A percentile compares a stretch with the other conserved stretches of the same genome.
Evolutionary conservation across 1,140 invertebrate genomes (phyloP).

Genomic region (Cherax quadricarinatus): DNA sequence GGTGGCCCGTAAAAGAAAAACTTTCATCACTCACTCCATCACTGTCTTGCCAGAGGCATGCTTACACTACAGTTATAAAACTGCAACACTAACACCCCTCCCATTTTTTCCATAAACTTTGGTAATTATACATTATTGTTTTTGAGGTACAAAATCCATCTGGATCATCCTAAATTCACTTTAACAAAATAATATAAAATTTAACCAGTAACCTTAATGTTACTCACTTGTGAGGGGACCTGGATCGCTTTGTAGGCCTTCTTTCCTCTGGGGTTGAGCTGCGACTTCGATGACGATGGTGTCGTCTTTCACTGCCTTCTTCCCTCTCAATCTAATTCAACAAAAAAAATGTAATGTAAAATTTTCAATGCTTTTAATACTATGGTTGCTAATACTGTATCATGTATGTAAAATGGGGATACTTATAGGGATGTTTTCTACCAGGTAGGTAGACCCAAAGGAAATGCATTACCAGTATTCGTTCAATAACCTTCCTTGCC

Average conservation of each 20-base stretch:
- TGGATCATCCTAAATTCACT: neutral
- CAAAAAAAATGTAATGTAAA: neutral
- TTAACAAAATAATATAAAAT: neutral
- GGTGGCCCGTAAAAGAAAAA: too few relatives aligned
- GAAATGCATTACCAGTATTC: too few relatives aligned
- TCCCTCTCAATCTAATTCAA: slow-evolving; percentile 53
- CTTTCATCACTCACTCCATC: too few relatives aligned
- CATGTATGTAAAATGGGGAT: neutral
- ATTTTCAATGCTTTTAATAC: too few relatives aligned
- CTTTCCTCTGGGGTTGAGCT: slow-evolving; percentile 67
- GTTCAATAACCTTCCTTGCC: too few relatives aligned
- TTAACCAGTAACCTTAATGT: neutral
- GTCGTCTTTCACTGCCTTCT: slow-evolving; percentile 52
- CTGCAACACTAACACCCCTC: too few relatives aligned
- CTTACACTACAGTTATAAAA: too few relatives aligned
- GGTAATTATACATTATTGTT: too few relatives aligned
- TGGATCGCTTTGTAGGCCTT: slow-evolving; percentile 66
- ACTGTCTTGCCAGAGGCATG: too few relatives aligned
- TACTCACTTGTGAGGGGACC: slow-evolving; percentile 71
- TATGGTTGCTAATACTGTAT: neutral
- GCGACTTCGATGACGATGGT: slow-evolving; percentile 54
- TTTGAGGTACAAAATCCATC: too few relatives aligned
- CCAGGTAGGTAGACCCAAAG: too few relatives aligned
- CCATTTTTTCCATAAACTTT: too few relatives aligned
- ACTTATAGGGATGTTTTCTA: neutral